phyloP scores from a whole-genome alignment of 2,113 vertebrate species.

The Sigmodon hispidus region DNA sequence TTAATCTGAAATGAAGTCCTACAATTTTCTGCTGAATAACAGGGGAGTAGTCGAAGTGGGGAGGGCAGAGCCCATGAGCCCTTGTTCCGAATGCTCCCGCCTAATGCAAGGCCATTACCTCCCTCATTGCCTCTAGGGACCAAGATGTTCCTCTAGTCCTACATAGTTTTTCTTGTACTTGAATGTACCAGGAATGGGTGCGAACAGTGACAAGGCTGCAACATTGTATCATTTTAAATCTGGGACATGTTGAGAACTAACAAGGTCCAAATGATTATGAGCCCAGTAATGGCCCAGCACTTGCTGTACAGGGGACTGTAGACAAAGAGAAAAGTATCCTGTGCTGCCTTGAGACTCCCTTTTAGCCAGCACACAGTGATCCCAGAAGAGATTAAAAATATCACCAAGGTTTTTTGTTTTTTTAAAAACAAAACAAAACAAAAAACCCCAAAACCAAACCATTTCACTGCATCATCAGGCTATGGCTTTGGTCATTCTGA shows the following conservation, averaged over 20 bases:
- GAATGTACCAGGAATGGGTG: background rate
- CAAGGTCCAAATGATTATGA: conserved; percentile 60
- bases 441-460: too few species aligned
- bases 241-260: conserved; percentile 61
- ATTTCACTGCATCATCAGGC: conserved; percentile 59
- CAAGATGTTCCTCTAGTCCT: background rate
- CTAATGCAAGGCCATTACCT: conserved; percentile 2
- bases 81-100: background rate
- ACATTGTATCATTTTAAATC: conserved; percentile 36
- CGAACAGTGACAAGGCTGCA: conserved; percentile 35
- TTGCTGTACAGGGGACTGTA: conserved; percentile 41
- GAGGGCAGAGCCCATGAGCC: background rate
- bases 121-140: background rate
- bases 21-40: background rate
- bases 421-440: too few species aligned
- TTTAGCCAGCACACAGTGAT: conserved; percentile 58
- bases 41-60: background rate
- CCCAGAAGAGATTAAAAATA: conserved; percentile 77
- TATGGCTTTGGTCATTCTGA: conserved; percentile 74
- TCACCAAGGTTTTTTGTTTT: conserved; percentile 58
- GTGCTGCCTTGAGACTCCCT: conserved; percentile 65
- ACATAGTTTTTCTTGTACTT: background rate
- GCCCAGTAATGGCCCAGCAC: conserved; percentile 56
- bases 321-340: conserved; percentile 46
- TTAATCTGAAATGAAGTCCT: background rate